Percentiles rank a stretch among this genome's conserved stretches.
Evolutionary conservation across 2,113 vertebrate genomes (phyloP).

Genomic region (Cyanoramphus novaezelandiae): DNA sequence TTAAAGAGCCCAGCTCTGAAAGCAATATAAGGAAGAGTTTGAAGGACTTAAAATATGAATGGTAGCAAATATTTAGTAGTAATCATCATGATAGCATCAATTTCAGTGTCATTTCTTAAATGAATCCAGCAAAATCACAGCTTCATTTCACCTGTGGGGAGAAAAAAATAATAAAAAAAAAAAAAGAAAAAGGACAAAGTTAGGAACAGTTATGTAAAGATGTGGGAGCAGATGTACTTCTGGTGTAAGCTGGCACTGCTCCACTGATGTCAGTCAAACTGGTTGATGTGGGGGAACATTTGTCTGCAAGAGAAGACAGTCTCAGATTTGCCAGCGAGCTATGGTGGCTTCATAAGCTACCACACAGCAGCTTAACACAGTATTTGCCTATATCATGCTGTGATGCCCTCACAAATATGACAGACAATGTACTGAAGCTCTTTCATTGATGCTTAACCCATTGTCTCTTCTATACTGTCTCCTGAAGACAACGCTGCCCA

Average conservation of each 20-base stretch:
- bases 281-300: constrained; percentile 31
- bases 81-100: neutral
- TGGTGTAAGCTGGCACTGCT: constrained; percentile 29
- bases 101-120: neutral
- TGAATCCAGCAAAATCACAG: neutral
- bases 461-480: neutral
- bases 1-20: neutral
- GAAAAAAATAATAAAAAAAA: neutral
- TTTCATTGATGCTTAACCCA: neutral
- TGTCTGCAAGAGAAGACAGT: neutral
- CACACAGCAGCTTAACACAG: neutral
- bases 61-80: neutral
- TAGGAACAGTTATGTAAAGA: constrained; percentile 47
- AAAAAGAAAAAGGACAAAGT: neutral
- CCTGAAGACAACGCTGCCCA: neutral
- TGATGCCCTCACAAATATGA: neutral
- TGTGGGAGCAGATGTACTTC: constrained; percentile 51
- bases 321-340: neutral
- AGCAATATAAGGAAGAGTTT: neutral
- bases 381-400: neutral
- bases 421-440: neutral
- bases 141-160: neutral
- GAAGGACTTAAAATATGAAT: neutral
- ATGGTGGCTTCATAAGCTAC: neutral
- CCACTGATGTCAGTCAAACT: constrained; percentile 2